Conservation (phyloP, 1,140 invertebrate genomes). For the Acyrthosiphon pisum region DNA sequence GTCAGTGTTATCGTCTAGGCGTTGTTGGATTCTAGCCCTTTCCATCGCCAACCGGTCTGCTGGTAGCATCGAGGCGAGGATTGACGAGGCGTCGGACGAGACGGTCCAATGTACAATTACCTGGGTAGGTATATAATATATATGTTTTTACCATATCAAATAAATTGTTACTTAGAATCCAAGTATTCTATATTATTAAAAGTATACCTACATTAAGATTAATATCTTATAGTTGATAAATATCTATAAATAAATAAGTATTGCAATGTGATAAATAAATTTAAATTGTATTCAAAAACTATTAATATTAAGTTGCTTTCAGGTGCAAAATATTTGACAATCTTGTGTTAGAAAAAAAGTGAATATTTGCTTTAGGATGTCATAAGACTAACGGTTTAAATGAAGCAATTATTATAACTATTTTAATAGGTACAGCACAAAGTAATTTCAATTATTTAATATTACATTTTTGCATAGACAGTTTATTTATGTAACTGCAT, state of each 20-base stretch:
- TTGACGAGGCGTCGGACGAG: too few species aligned
- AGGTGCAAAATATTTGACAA: background rate
- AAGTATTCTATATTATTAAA: too few species aligned
- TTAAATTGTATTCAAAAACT: background rate
- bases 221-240: too few species aligned
- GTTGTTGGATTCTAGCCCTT: too few species aligned
- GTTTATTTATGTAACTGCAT: background rate
- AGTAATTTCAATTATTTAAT: background rate
- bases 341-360: background rate
- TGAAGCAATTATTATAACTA: background rate
- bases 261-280: background rate
- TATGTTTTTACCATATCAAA: background rate
- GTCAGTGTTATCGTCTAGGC: too few species aligned
- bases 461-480: background rate
- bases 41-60: too few species aligned
- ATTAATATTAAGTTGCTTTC: background rate
- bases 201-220: background rate
- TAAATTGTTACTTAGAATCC: too few species aligned
- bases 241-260: too few species aligned
- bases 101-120: background rate
- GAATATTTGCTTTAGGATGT: background rate
- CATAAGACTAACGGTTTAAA: background rate
- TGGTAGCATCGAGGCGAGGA: too few species aligned
- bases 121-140: too few species aligned
- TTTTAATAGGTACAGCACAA: background rate